phyloP scores from a whole-genome alignment of 1,140 invertebrate species.

The Apis dorsata region DNA sequence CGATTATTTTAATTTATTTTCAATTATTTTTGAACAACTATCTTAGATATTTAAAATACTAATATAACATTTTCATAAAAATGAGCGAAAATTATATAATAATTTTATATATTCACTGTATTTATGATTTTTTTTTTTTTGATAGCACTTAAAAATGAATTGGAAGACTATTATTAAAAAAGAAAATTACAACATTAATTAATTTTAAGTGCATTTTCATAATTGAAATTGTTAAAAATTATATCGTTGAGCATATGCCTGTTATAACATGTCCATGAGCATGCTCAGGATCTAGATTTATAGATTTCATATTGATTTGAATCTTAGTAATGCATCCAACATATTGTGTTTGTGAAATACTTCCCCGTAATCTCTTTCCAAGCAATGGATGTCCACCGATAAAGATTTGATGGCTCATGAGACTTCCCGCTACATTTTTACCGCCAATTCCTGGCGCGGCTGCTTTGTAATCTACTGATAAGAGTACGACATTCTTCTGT shows the following conservation, averaged over 20 bases:
- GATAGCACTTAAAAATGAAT: background rate
- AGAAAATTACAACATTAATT: background rate
- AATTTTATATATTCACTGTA: background rate
- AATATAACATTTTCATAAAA: conserved; percentile 23
- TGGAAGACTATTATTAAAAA: background rate
- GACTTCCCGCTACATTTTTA: conserved; percentile 84
- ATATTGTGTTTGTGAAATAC: conserved; percentile 84
- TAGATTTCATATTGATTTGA: conserved; percentile 82
- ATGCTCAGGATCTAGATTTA: conserved; percentile 82
- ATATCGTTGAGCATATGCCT: conserved; percentile 87
- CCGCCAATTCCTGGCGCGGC: conserved; percentile 84
- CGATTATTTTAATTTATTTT: conserved; percentile 8
- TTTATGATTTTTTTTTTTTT: background rate
- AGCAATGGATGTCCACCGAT: conserved; percentile 91
- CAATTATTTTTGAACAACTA: conserved; percentile 7
- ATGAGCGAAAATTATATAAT: background rate
- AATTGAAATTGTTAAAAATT: conserved; percentile 43
- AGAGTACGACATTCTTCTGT: conserved; percentile 89
- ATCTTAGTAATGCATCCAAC: conserved; percentile 91
- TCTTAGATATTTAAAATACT: conserved; percentile 14
- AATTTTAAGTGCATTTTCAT: conserved; percentile 2
- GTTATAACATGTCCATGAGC: conserved; percentile 85
- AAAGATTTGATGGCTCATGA: conserved; percentile 92
- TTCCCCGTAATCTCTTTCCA: conserved; percentile 81
- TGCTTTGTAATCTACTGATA: conserved; percentile 89